These are phyloP conservation scores for Centroberyx gerrardi DNA, from an alignment of 2,797 vertebrate genomes.

Conservation along the genomic window DNA sequence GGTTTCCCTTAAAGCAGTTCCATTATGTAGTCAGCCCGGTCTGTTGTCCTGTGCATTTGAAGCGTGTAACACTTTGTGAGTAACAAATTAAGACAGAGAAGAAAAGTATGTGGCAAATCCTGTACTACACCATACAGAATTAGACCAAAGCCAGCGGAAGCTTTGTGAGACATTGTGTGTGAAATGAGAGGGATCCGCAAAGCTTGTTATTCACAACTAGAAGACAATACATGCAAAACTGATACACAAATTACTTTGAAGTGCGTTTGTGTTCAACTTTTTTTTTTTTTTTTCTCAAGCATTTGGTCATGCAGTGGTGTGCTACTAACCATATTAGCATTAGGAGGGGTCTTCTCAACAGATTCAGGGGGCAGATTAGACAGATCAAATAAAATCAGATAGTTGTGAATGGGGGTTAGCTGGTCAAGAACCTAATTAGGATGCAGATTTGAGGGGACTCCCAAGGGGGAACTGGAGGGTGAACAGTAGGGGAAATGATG, in stretches of 20 bases:
- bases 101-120: slow-evolving; percentile 4
- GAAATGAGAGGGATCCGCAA: background rate
- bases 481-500: background rate
- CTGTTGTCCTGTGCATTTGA: background rate
- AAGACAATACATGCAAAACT: background rate
- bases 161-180: background rate
- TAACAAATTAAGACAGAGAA: background rate
- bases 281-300: background rate
- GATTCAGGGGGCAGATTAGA: background rate
- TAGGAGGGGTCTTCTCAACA: background rate
- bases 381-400: background rate
- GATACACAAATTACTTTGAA: background rate
- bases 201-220: background rate
- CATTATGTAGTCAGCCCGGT: background rate
- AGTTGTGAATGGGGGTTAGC: background rate
- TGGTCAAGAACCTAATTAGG: background rate
- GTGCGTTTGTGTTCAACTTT: background rate
- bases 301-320: background rate
- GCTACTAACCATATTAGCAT: background rate
- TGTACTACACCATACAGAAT: background rate
- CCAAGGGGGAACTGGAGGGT: too few species aligned
- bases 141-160: background rate
- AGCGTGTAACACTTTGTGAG: background rate
- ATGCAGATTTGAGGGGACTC: too few species aligned
- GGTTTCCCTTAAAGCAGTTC: slow-evolving; percentile 14